Evolutionary conservation across 2,113 vertebrate genomes (phyloP), one percentile per base, ranked within the genome.

Genomic region (Prionailurus bengalensis): DNA sequence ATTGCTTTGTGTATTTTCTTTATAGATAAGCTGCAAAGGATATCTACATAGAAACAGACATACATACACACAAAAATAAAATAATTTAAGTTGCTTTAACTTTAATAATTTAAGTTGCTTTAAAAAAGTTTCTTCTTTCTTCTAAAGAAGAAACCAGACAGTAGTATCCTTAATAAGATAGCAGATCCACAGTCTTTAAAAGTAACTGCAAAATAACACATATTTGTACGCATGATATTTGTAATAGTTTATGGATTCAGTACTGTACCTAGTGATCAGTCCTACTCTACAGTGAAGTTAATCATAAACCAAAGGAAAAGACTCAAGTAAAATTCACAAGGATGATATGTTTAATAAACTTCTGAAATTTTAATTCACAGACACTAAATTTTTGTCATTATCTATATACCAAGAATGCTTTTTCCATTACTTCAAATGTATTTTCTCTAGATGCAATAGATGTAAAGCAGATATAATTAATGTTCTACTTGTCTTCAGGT

Each of bases 11-110:
- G 95, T 93, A 91, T 63, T 61, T 91, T 85, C 70, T 95, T 95
- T 89, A 91, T 21, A 91, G 23, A 93, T 78, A 93, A 94, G 39
- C 19, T 78, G 29, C 29, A 84, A 73, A 87, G 31, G 51, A 45
- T 95, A 94, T 91, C 96, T 96, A 80, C 51, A 90, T 27, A 96
- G 61, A 90, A 89, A 81, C 51, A 96, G 89, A 87, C 17, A 61
- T 25, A 61, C 58, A 68, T 79, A 13, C 21, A 92, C 33, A 71
- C 76, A 97, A 87, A 97, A 78, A 63, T 78, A 29, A n/a, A 84
- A 63, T 63, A 58, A 86, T 61, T 92, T 80, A 88, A 80, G 17
- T 58, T 71, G 7, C 89, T 86, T 94, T 88, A 45, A 45, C 89
- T 86, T 94, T 88, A 84, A 63, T 63, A 58, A 86, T 61, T 92